Conservation (phyloP, 2,113 vertebrate genomes). For the Lepisosteus osseus region DNA sequence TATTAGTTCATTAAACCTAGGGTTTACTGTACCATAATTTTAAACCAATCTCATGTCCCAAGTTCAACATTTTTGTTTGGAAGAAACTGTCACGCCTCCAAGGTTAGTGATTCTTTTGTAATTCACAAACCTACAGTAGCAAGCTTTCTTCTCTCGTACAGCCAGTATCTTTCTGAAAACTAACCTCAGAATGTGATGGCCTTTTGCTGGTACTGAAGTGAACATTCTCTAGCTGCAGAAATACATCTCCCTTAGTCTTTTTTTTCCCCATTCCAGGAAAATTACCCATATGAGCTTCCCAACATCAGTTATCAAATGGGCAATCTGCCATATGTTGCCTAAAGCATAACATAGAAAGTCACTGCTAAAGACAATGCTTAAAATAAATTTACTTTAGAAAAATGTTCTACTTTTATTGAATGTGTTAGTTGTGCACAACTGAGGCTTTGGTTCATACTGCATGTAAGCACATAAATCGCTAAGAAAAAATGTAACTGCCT, state of each 20-base stretch:
- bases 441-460: too few species aligned
- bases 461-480: too few species aligned
- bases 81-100: too few species aligned
- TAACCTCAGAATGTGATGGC: conserved; percentile 66
- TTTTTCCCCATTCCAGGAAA: conserved; percentile 17
- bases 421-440: background rate
- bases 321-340: conserved; percentile 7
- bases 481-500: background rate
- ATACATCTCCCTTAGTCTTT: conserved; percentile 53
- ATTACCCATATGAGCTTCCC: conserved; percentile 10
- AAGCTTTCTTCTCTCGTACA: conserved; percentile 15
- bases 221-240: conserved; percentile 57
- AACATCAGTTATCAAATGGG: background rate
- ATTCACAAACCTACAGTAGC: too few species aligned
- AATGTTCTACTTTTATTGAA: background rate
- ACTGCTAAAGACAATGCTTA: background rate
- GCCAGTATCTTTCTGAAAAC: conserved; percentile 50
- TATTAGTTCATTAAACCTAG: too few species aligned
- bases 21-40: too few species aligned
- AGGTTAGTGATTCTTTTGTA: too few species aligned
- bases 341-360: background rate
- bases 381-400: background rate
- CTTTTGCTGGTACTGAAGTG: conserved; percentile 59
- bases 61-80: too few species aligned
- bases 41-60: too few species aligned